A percentile compares a stretch with the other conserved stretches of the same genome.
Conservation (phyloP, 2,797 vertebrate genomes). For the Myoxocephalus aenaeus region DNA sequence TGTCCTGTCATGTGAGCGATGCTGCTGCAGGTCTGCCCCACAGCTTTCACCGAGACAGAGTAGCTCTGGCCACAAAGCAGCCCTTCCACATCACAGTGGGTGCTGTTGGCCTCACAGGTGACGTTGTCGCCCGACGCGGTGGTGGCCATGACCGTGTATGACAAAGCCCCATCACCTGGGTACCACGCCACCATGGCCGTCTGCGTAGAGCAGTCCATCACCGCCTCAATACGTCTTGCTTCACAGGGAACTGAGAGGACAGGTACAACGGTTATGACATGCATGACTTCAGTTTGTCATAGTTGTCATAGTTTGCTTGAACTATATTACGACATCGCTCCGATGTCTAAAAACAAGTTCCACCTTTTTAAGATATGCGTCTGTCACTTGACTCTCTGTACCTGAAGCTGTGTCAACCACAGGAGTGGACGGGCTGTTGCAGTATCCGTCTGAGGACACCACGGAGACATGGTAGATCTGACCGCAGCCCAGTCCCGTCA, state of each 20-base stretch:
- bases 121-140: slow-evolving; percentile 43
- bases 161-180: slow-evolving; percentile 69
- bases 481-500: slow-evolving; percentile 79
- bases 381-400: slow-evolving; percentile 29
- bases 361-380: background rate
- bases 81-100: slow-evolving; percentile 72
- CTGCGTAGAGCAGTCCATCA: slow-evolving; percentile 71
- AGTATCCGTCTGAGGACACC: slow-evolving; percentile 80
- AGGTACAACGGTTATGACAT: background rate
- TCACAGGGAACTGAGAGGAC: slow-evolving; percentile 78
- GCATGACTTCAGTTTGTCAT: background rate
- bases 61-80: slow-evolving; percentile 82
- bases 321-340: background rate
- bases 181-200: slow-evolving; percentile 75
- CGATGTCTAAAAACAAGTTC: background rate
- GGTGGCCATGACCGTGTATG: slow-evolving; percentile 67
- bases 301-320: background rate
- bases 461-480: slow-evolving; percentile 77
- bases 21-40: slow-evolving; percentile 76
- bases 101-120: slow-evolving; percentile 62
- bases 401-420: slow-evolving; percentile 67
- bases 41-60: slow-evolving; percentile 71
- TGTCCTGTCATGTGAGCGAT: slow-evolving; percentile 58
- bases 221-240: slow-evolving; percentile 61
- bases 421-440: slow-evolving; percentile 73